Percentiles rank a stretch among this genome's conserved stretches.
phyloP scores from a whole-genome alignment of 2,888 invertebrate genomes.

The Scaptomyza reducta region DNA sequence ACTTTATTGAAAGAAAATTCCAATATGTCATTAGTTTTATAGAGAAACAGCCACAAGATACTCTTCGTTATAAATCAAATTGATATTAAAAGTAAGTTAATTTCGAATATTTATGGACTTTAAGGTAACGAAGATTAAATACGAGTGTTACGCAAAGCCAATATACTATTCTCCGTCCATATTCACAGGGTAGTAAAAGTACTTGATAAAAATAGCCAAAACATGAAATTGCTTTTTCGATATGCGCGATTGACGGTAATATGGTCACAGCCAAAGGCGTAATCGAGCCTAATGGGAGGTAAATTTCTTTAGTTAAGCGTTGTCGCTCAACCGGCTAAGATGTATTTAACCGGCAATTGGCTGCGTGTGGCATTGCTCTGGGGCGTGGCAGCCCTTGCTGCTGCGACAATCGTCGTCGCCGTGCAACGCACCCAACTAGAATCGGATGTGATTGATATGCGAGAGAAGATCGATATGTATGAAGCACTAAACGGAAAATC shows the following conservation, averaged over 20 bases:
- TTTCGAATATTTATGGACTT: not conserved
- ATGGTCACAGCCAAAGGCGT: conserved; percentile 20
- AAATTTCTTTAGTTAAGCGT: conserved; percentile 46
- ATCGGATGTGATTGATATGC: conserved; percentile 21
- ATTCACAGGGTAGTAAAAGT: no score
- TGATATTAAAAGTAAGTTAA: not conserved
- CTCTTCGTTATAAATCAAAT: not conserved
- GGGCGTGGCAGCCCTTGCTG: conserved; percentile 55
- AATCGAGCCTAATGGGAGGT: not conserved
- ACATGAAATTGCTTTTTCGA: no score
- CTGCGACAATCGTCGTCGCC: conserved; percentile 31
- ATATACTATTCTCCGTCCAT: no score
- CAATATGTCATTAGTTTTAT: not conserved
- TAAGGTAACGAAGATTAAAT: no score
- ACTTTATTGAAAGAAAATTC: conserved; percentile 43
- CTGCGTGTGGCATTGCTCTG: conserved; percentile 54
- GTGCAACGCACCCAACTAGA: conserved; percentile 53
- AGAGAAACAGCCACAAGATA: not conserved
- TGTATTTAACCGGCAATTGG: conserved; percentile 39
- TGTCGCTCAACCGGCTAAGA: conserved; percentile 51
- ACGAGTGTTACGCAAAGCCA: no score
- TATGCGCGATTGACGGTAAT: conserved; percentile 28
- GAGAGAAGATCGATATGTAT: conserved; percentile 12
- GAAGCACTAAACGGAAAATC: not conserved
- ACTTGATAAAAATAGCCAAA: no score